A percentile compares a stretch with the other conserved stretches of the same genome.
Evolutionary conservation across 2,888 invertebrate genomes (phyloP).

Genomic region (Agriopis leucophaearia): DNA sequence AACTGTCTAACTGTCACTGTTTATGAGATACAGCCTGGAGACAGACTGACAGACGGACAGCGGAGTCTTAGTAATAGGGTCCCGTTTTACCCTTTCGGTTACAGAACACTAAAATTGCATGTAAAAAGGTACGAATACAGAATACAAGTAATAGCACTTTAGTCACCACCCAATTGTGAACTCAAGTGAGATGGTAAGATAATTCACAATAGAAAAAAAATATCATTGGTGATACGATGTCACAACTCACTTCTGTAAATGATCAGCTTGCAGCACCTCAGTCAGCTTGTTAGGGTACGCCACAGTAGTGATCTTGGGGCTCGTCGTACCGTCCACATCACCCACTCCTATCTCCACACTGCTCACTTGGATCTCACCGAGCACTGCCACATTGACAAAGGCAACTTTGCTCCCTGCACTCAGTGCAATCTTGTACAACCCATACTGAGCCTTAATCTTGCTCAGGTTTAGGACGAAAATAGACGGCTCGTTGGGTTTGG

Average conservation of each 20-base stretch:
- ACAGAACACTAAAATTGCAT: too few relatives aligned
- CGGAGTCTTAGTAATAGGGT: too few relatives aligned
- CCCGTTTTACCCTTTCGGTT: too few relatives aligned
- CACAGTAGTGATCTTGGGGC: constrained; percentile 91
- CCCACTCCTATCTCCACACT: constrained; percentile 94
- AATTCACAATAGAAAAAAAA: too few relatives aligned
- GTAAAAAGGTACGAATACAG: too few relatives aligned
- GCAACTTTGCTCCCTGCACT: constrained; percentile 89
- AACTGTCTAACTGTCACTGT: too few relatives aligned
- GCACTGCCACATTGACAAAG: constrained; percentile 89
- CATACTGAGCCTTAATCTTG: constrained; percentile 92
- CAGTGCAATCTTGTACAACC: constrained; percentile 93
- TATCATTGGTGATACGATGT: neutral
- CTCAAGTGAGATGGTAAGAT: too few relatives aligned
- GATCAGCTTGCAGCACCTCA: constrained; percentile 92
- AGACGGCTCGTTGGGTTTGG: constrained; percentile 86
- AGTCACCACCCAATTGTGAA: too few relatives aligned
- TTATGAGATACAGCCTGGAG: too few relatives aligned
- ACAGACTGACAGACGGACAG: too few relatives aligned
- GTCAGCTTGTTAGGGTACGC: constrained; percentile 90
- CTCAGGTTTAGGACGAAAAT: constrained; percentile 92
- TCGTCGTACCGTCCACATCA: constrained; percentile 95
- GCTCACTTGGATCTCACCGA: constrained; percentile 92
- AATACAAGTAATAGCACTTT: too few relatives aligned
- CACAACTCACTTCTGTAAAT: constrained; percentile 91